Evolutionary conservation across 2,797 vertebrate genomes (phyloP), one percentile per base, ranked within the genome.

Genomic region (Galago senegalensis): DNA sequence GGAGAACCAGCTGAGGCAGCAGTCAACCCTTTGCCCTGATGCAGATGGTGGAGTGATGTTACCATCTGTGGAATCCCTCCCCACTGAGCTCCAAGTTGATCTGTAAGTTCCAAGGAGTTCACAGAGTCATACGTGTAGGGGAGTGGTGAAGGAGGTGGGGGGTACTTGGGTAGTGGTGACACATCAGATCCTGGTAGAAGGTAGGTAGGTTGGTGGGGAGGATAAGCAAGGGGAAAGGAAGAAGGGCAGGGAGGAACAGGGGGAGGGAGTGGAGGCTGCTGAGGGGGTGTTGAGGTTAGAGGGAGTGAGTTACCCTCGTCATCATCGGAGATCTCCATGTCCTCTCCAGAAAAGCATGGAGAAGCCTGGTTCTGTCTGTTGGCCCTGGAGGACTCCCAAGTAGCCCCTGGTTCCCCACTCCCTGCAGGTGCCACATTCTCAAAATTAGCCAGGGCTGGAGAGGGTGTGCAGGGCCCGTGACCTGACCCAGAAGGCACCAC

Each of bases 251-350:
- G 99, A 97, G 63, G 99, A 0, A 97, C 95, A 4, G 97, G 94
- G 0, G 98, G 97, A 0, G 98, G 97, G 0, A 97, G 97, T 0
- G 97, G 97, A 8, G 97, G 97, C 63, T 97, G 97, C 58, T 95
- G 98, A 23, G 88, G 98, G 3, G 97, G 97, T 13, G 96, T 97
- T 9, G 85, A 98, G 83, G 97, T 97, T 2, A 97, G 97, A 95
- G 88, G 96, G 4, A 98, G 98, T 58, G 98, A 98, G 56, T 98
- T 98, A 12, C 98, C 98, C 90, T 97, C 98, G 70, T 99, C 99
- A 79, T 99, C 99, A 0, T 99, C 99, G 0, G 99, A 99, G 97
- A 99, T 99, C 98, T 99, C 99, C 99, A 99, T 99, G 98, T 99
- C 99, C 97, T 99, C 99, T 13, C 99, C 99, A 1, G 99, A 99